Percentiles rank a stretch among this genome's conserved stretches.
phyloP scores from a whole-genome alignment of 2,797 vertebrate species.

The Bufotes viridis region DNA sequence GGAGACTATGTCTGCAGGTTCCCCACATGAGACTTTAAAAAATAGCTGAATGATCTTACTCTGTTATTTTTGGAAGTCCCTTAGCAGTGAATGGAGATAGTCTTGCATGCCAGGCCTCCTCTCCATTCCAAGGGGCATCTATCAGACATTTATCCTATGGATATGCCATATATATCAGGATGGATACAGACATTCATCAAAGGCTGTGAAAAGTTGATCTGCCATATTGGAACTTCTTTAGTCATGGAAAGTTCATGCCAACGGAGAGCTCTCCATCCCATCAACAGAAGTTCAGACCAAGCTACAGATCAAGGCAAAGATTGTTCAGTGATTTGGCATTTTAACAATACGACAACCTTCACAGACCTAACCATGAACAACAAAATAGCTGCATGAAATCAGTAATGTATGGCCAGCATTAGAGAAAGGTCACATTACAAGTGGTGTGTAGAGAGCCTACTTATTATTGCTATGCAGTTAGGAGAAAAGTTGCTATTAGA shows the following conservation, averaged over 20 bases:
- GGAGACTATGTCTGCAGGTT: too few species aligned
- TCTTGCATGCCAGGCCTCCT: too few species aligned
- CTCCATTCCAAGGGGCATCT: too few species aligned
- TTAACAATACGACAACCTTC: not conserved
- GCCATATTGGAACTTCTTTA: not conserved
- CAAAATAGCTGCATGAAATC: not conserved
- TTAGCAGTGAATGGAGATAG: too few species aligned
- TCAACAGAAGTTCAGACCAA: not conserved
- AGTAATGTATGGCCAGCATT: not conserved
- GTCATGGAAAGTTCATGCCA: not conserved
- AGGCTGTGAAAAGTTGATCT: not conserved
- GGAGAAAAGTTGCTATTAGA: conserved; percentile 50
- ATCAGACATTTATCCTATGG: too few species aligned
- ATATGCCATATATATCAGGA: too few species aligned
- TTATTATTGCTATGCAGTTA: conserved; percentile 51
- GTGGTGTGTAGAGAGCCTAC: conserved; percentile 22
- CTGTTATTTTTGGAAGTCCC: too few species aligned
- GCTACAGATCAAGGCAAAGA: not conserved
- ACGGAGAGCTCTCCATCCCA: not conserved
- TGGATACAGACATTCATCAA: not conserved
- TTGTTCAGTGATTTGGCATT: not conserved
- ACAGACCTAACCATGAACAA: not conserved
- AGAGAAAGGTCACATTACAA: not conserved
- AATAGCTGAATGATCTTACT: too few species aligned
- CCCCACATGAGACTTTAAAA: too few species aligned